Conservation (phyloP, 2,797 vertebrate genomes). For the Amblyopsis hoosieri region DNA sequence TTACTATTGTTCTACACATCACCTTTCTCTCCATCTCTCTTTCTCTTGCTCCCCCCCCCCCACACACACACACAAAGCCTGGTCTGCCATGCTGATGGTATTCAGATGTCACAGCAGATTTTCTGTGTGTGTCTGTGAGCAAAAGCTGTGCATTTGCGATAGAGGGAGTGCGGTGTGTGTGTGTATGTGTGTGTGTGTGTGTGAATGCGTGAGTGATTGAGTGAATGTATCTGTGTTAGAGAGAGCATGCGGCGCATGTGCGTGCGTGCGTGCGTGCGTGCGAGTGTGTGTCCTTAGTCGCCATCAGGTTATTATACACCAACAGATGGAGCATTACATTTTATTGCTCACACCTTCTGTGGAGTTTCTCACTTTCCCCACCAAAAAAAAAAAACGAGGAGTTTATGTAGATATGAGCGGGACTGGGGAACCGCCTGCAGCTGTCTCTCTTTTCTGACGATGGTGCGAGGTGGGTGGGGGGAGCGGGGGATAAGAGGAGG, state of each 20-base stretch:
- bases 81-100: slow-evolving; percentile 58
- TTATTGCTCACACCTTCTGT: slow-evolving; percentile 98
- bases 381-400: slow-evolving; percentile 47
- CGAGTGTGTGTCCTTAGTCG: slow-evolving; percentile 84
- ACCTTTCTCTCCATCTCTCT: background rate
- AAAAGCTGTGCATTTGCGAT: too few species aligned
- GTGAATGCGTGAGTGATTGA: slow-evolving; percentile 1
- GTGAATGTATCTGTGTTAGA: slow-evolving; percentile 2
- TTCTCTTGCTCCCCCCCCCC: too few species aligned
- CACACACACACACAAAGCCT: slow-evolving; percentile 22
- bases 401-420: slow-evolving; percentile 72
- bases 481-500: slow-evolving; percentile 63
- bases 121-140: slow-evolving; percentile 1
- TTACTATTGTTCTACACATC: slow-evolving; percentile 36
- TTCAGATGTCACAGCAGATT: slow-evolving; percentile 61
- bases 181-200: background rate
- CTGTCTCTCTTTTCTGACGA: slow-evolving; percentile 64
- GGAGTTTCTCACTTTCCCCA: slow-evolving; percentile 70
- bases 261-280: slow-evolving; percentile 66
- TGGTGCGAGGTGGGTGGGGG: slow-evolving; percentile 38
- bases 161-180: background rate
- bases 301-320: slow-evolving; percentile 97
- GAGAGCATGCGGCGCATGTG: slow-evolving; percentile 55
- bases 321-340: slow-evolving; percentile 97
- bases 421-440: slow-evolving; percentile 55